Conservation (phyloP, 2,113 vertebrate species). For the Zingel zingel region DNA sequence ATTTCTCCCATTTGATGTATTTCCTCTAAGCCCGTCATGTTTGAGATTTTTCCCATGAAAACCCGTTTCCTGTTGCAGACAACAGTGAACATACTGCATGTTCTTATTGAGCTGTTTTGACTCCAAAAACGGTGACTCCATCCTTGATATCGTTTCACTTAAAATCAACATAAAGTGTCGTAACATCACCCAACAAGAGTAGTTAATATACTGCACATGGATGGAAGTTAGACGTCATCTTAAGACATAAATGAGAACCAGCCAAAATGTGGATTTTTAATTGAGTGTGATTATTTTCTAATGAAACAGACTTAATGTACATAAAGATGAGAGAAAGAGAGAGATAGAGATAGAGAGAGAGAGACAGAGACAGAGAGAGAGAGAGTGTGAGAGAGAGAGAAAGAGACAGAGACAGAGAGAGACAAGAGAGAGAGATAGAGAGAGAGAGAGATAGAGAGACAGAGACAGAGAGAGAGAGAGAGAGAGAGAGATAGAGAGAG, state of each 20-base stretch:
- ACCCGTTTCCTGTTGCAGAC: conserved; percentile 63
- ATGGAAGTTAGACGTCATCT: neutral
- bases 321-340: too few relatives aligned
- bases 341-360: too few relatives aligned
- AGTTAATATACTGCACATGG: neutral
- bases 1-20: conserved; percentile 51
- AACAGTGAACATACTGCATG: conserved; percentile 4
- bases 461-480: too few relatives aligned
- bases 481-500: too few relatives aligned
- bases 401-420: too few relatives aligned
- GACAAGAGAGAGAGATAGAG: too few relatives aligned
- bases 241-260: neutral
- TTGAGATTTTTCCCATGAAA: conserved; percentile 54
- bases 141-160: neutral
- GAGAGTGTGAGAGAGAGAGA: too few relatives aligned
- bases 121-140: neutral
- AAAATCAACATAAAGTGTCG: neutral
- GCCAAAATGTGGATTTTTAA: neutral
- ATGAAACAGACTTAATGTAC: too few relatives aligned
- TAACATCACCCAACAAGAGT: neutral
- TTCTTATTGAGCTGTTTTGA: conserved; percentile 17
- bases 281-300: too few relatives aligned
- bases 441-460: too few relatives aligned
- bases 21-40: conserved; percentile 63
- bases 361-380: too few relatives aligned